phyloP scores from a whole-genome alignment of 2,888 invertebrate genomes.

The Lepidonotus clava region DNA sequence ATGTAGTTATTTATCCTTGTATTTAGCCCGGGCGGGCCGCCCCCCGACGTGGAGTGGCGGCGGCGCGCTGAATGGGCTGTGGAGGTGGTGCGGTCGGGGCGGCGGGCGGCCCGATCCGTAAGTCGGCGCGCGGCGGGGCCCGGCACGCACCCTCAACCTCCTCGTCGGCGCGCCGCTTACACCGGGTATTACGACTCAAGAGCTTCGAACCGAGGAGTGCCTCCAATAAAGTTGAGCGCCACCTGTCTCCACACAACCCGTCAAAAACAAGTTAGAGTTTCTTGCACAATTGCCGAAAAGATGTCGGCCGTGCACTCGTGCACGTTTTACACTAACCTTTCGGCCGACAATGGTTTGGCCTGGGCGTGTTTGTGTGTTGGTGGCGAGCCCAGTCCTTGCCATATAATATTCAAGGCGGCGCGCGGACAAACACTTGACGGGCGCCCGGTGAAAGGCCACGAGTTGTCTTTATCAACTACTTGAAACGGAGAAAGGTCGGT shows the following conservation, averaged over 20 bases:
- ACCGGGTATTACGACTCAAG: conserved; percentile 29
- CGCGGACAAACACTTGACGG: conserved; percentile 9
- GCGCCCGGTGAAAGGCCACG: background rate
- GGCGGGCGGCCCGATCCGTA: background rate
- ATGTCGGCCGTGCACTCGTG: background rate
- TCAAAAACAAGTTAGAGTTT: conserved; percentile 23
- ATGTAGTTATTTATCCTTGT: conserved; percentile 50
- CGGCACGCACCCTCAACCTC: conserved; percentile 1
- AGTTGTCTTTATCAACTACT: conserved; percentile 46
- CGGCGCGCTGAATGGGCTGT: background rate
- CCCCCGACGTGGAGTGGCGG: conserved; percentile 27
- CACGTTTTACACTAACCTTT: conserved; percentile 3
- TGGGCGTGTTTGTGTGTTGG: background rate
- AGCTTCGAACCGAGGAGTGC: conserved; percentile 40
- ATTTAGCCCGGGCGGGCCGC: conserved; percentile 26
- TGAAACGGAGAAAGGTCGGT: background rate
- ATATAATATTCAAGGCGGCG: background rate
- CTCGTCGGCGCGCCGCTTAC: conserved; percentile 6
- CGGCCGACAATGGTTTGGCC: background rate
- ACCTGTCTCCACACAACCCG: background rate
- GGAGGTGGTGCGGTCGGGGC: conserved; percentile 15
- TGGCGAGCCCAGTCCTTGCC: background rate
- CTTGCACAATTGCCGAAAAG: conserved; percentile 20
- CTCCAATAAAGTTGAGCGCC: background rate
- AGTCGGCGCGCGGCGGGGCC: background rate